Conservation (phyloP, 2,113 vertebrate species). For the Colossoma macropomum region DNA sequence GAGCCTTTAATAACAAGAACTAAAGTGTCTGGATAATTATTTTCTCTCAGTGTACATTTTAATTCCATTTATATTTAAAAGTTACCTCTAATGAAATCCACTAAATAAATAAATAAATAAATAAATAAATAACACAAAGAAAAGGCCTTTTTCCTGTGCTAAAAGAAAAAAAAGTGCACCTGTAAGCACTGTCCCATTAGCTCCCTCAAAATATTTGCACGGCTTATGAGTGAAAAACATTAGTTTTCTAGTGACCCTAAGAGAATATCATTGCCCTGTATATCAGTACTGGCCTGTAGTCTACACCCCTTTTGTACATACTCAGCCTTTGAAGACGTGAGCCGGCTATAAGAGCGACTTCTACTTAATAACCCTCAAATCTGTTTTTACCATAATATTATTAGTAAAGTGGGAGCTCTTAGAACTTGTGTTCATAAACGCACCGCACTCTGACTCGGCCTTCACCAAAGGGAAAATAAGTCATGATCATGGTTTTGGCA, state of each 20-base stretch:
- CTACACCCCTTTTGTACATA: neutral
- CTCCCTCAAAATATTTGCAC: no score
- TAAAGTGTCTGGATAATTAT: no score
- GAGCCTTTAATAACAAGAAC: no score
- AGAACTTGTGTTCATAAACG: slow-evolving; percentile 18
- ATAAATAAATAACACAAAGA: no score
- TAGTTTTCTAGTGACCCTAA: neutral
- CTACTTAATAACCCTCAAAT: slow-evolving; percentile 29
- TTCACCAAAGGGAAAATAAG: slow-evolving; percentile 35
- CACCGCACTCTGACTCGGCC: slow-evolving; percentile 13
- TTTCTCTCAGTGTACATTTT: no score
- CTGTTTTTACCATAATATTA: slow-evolving; percentile 24
- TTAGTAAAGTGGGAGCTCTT: slow-evolving; percentile 42
- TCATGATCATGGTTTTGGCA: slow-evolving; percentile 40
- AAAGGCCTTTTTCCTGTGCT: no score
- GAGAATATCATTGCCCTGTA: neutral
- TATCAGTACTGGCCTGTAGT: neutral
- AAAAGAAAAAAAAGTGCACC: no score
- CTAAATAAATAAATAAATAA: no score
- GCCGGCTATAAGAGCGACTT: neutral
- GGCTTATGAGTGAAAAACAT: no score
- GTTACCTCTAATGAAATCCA: no score
- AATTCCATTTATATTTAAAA: no score
- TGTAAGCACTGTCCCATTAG: no score
- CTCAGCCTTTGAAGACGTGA: neutral